A percentile compares a stretch with the other conserved stretches of the same genome.
Conservation (phyloP, 37 sponge, comb jelly and placozoan genomes). For the Oscarella lobularis region DNA sequence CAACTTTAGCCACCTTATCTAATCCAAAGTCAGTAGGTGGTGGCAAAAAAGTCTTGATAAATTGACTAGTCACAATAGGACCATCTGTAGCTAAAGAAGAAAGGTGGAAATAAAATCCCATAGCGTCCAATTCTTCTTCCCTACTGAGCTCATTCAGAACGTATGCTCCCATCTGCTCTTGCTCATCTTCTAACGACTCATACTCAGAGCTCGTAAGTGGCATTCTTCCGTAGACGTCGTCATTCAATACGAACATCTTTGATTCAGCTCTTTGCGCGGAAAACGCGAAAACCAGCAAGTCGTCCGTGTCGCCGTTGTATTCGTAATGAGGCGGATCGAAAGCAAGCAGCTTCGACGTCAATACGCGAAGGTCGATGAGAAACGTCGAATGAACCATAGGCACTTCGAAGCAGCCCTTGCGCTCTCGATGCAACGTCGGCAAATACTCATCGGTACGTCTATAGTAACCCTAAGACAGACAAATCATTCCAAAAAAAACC, state of each 20-base stretch:
- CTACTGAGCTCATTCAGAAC: conserved; percentile 4
- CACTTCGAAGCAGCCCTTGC: conserved; percentile 49
- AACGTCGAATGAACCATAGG: conserved; percentile 65
- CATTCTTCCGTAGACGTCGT: conserved; percentile 38
- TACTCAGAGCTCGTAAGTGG: conserved; percentile 8
- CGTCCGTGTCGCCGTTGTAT: conserved; percentile 57
- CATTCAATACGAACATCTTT: conserved; percentile 59
- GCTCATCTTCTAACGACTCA: conserved; percentile 22
- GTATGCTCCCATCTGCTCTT: not conserved
- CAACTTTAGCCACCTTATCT: conserved; percentile 6
- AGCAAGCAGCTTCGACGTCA: conserved; percentile 20
- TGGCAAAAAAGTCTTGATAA: not conserved
- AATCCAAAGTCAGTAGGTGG: conserved; percentile 10
- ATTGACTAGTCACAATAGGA: not conserved
- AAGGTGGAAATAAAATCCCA: no score
- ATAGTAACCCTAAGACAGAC: conserved; percentile 59
- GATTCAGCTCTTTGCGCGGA: conserved; percentile 42
- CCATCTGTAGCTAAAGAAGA: conserved; percentile 11
- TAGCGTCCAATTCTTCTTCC: no score
- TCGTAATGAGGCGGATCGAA: conserved; percentile 48
- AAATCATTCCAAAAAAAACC: not conserved
- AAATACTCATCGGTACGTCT: conserved; percentile 54
- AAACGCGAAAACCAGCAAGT: conserved; percentile 65
- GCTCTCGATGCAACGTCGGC: conserved; percentile 28
- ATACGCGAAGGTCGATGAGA: conserved; percentile 55